These are phyloP conservation scores for Amblyraja radiata DNA, from an alignment of 2,797 vertebrate species.

Conservation along the genomic window DNA sequence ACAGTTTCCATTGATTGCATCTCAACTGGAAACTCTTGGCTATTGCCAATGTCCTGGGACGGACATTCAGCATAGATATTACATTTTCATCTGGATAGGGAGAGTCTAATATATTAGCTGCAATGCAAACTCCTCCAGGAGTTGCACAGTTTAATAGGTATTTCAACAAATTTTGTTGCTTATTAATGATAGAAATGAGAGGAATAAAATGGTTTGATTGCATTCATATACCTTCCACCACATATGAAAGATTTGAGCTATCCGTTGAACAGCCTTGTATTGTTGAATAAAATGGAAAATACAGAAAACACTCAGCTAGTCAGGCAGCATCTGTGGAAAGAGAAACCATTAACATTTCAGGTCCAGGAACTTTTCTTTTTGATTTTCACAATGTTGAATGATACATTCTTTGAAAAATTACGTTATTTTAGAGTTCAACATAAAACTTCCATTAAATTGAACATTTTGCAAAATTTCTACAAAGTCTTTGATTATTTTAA, in stretches of 20 bases:
- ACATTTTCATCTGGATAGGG: background rate
- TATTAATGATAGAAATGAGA: background rate
- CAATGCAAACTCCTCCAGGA: background rate
- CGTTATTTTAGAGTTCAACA: background rate
- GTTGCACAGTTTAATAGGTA: background rate
- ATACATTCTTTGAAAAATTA: background rate
- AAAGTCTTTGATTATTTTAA: background rate
- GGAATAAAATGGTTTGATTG: background rate
- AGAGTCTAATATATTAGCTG: too few species aligned
- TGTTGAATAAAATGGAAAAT: background rate
- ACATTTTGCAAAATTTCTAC: background rate
- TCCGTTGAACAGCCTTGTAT: background rate
- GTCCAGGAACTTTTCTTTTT: too few species aligned
- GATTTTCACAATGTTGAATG: background rate
- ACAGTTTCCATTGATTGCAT: too few species aligned
- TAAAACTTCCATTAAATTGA: background rate
- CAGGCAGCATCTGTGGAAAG: too few species aligned
- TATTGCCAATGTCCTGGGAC: background rate
- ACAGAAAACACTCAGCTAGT: too few species aligned
- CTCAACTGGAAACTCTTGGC: background rate
- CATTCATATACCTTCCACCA: background rate
- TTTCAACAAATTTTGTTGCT: background rate
- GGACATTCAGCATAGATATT: background rate
- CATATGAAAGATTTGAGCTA: background rate
- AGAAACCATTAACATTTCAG: too few species aligned